phyloP scores from a whole-genome alignment of 2,797 vertebrate species.

The Labeo calbasu region DNA sequence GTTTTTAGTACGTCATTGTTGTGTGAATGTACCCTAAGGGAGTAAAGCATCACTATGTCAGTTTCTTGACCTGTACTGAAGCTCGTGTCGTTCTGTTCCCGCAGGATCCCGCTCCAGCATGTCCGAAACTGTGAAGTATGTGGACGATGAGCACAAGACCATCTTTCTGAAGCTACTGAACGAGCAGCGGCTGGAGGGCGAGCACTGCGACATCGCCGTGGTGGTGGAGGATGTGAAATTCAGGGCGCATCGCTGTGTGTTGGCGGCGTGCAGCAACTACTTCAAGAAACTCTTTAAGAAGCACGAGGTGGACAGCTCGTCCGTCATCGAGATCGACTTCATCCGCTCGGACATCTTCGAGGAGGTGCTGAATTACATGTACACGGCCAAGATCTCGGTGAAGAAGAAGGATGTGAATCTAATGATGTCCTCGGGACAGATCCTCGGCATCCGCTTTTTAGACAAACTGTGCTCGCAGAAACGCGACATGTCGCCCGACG shows the following conservation, averaged over 20 bases:
- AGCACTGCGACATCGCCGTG: conserved; percentile 97
- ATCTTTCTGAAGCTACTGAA: conserved; percentile 96
- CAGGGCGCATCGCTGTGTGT: conserved; percentile 93
- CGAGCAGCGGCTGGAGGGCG: conserved; percentile 94
- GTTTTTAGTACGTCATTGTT: too few relatives aligned
- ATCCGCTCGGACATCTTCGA: conserved; percentile 97
- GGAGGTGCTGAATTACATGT: conserved; percentile 98
- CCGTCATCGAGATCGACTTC: conserved; percentile 98
- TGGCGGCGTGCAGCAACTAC: conserved; percentile 97
- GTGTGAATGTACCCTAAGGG: too few relatives aligned
- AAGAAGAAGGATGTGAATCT: conserved; percentile 96
- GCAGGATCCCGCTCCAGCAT: conserved; percentile 76
- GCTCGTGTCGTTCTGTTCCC: neutral
- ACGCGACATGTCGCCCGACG: conserved; percentile 91
- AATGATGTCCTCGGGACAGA: conserved; percentile 98
- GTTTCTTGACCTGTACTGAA: neutral
- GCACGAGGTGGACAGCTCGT: conserved; percentile 95
- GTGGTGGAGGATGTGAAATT: conserved; percentile 98
- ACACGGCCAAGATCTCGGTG: conserved; percentile 94
- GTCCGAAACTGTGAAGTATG: conserved; percentile 97
- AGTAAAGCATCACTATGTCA: too few relatives aligned
- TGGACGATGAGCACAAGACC: conserved; percentile 96
- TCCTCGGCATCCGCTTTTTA: conserved; percentile 93
- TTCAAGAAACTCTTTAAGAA: conserved; percentile 99
- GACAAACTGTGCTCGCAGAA: conserved; percentile 97